Base-by-base conservation (phyloP, 1,140 invertebrate species). In the Zaprionus nigranus region DNA sequence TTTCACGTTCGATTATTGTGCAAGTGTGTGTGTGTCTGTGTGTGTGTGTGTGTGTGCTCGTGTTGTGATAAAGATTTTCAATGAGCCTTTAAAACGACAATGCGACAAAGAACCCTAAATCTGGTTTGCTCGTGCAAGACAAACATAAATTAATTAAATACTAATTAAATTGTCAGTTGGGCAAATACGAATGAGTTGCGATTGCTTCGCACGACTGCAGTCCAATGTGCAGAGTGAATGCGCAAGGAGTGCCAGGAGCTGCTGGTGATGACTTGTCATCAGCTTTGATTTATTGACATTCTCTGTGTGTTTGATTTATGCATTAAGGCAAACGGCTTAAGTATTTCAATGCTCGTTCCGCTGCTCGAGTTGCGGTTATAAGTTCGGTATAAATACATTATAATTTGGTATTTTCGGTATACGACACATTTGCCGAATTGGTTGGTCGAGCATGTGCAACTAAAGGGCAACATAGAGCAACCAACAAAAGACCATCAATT, bases 271-370 rank as follows among this genome's bases (percentile, higher is more conserved):
- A 51, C 75, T 60, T 62, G 79, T 79, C 79, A 86, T 63, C 71
- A 76, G 71, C 67, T 58, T 53, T 82, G 82, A 85, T 86, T 86
- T 86, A 85, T 86, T 79, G 79, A 61, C 51, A 61, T 46, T 46
- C 38, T 40, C 56, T 67, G 40, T 63, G 70, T 53, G 53, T 53
- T 46, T 85, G 82, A 85, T 86, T 85, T 79, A 82, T 79, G 77
- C 64, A 65, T 13, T 46, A 53, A n/a, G n/a, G n/a, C n/a, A n/a
- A n/a, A n/a, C n/a, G n/a, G n/a, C n/a, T n/a, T n/a, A n/a, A n/a
- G n/a, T n/a, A n/a, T n/a, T n/a, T n/a, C n/a, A n/a, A 22, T 12
- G 4, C 30, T 34, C 30, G 9, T 9, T 34, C 9, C 30, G 30
- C 30, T 3, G 46, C 6, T 46, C 40, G 7, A 46, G 11, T 24